Conservation (phyloP, 2,113 vertebrate genomes). For the Lathamus discolor region DNA sequence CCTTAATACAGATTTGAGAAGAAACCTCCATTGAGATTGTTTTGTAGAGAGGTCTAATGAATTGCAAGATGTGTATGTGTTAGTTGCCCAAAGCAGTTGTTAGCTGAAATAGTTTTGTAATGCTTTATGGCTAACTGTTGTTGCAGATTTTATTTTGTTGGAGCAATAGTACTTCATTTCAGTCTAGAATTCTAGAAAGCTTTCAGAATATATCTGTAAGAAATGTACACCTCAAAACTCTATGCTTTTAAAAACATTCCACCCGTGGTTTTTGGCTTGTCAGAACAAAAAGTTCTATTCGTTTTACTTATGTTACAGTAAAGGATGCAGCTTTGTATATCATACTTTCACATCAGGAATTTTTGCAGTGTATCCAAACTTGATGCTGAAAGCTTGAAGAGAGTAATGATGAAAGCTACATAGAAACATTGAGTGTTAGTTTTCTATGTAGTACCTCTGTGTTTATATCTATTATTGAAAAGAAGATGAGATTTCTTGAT, state of each 20-base stretch:
- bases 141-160: background rate
- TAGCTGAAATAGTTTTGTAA: conserved; percentile 18
- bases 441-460: background rate
- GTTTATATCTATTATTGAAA: background rate
- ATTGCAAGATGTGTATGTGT: background rate
- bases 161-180: background rate
- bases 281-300: background rate
- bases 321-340: background rate
- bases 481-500: background rate
- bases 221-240: background rate
- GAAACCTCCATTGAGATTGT: conserved; percentile 17
- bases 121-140: conserved; percentile 14
- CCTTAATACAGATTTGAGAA: conserved; percentile 23
- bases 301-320: background rate
- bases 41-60: conserved; percentile 14
- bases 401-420: background rate
- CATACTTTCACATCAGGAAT: background rate
- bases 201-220: background rate
- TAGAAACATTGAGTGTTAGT: background rate
- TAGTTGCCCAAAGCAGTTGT: conserved; percentile 11
- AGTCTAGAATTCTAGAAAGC: background rate
- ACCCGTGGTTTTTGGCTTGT: background rate
- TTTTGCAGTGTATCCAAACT: background rate
- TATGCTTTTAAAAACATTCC: background rate
- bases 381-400: background rate